Evolutionary conservation across 64 coral and sea anemone genomes (phyloP), one percentile per base, ranked within the genome.

Genomic region (Montipora cactus): DNA sequence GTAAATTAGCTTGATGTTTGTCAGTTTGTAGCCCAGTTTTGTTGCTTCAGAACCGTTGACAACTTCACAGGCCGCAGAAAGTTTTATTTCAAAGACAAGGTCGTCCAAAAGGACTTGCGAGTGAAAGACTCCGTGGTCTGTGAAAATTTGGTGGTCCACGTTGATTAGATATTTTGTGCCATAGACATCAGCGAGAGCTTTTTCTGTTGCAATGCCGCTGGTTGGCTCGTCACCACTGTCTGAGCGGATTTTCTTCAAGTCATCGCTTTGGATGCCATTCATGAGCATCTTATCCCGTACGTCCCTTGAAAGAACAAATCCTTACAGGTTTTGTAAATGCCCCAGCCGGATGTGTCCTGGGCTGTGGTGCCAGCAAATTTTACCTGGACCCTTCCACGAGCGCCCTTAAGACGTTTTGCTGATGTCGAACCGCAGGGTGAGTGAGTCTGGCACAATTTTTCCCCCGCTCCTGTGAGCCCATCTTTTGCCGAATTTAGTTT

Each of bases 141-240:
- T 3, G 28, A 93, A 16, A 22, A 87, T 87, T 23, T 84, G 14
- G 81, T 93, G 81, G 47, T 93, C 81, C 19, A 87, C 70, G n/a
- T 5, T 28, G 6, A 93, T 93, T 10, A 4, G 19, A 52, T 93
- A 93, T 45, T 93, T 93, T 3, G 10, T 93, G 13, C 16, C 50
- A 45, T 87, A 67, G 18, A 78, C 51, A 10, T 21, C 49, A 4
- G 10, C 13, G 1, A 92, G 3, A 14, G 49, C 20, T 1, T 85
- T 85, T 9, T 77, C 37, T 15, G 37, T 49, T 28, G 19, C 57
- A 6, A 73, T 20, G 22, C 21, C 69, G 3, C 52, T 5, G 8
- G 9, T 76, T 15, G 5, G 8, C 19, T 44, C 61, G 6, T 66
- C 73, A 1, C 53, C 81, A 11, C 81, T 81, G 12, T 75, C 16